Percentiles rank a stretch among this genome's conserved stretches.
Conservation (phyloP, 2,113 vertebrate species). For the Aegithalos caudatus region DNA sequence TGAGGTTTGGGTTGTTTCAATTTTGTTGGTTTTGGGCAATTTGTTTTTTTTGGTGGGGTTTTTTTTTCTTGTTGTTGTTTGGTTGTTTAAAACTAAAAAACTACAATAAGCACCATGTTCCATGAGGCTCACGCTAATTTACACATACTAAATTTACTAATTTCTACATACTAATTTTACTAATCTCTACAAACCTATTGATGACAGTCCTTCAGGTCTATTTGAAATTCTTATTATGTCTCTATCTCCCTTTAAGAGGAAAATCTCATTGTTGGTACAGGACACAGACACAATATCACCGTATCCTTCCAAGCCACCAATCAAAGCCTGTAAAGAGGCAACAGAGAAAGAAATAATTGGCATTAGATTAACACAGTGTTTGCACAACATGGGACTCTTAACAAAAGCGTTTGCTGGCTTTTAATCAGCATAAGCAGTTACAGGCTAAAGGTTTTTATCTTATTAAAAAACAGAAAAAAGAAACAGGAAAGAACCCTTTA, state of each 20-base stretch:
- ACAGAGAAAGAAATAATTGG: background rate
- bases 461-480: background rate
- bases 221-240: conserved; percentile 91
- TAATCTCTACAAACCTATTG: conserved; percentile 76
- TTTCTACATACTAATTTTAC: background rate
- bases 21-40: too few relatives aligned
- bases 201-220: conserved; percentile 83
- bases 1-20: background rate
- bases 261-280: conserved; percentile 93
- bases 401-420: background rate
- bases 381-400: background rate
- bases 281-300: conserved; percentile 96
- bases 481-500: background rate
- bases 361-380: background rate
- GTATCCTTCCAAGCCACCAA: conserved; percentile 89
- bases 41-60: too few relatives aligned
- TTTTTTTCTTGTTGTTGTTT: background rate
- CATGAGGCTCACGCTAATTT: background rate
- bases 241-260: conserved; percentile 92
- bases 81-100: background rate
- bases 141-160: background rate
- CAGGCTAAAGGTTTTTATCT: background rate
- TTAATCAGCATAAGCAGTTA: background rate
- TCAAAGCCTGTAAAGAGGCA: conserved; percentile 75
- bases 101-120: background rate